Base-by-base conservation (phyloP, 2,888 invertebrate species). In the Laothoe populi region DNA sequence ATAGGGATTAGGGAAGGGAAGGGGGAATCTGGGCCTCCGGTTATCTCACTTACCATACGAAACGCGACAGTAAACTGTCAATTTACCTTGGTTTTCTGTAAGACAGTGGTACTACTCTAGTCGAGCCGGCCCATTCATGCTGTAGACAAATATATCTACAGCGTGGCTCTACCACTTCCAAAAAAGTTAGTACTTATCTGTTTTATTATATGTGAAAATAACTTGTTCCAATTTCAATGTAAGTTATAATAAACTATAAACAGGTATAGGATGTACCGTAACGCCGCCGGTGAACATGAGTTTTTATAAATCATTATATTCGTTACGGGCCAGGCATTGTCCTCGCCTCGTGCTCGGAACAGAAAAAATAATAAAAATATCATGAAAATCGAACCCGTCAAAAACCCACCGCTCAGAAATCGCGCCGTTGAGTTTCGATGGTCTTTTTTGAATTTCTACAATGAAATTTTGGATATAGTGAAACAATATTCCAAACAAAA, bases 291-390 rank as follows among this genome's bases (percentile, higher is more conserved):
- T 80, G 72, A 66, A 81, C 82, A 83, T 78, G 81, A 75, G 71
- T 83, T 84, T 83, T 83, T 86, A 86, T 88, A 87, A 87, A 89
- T 86, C 87, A 88, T 84, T 82, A 84, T 87, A 88, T 90, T 87
- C 89, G 89, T 85, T 88, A 85, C 87, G 87, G 53, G 35, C 86
- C 81, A 81, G 78, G 81, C 87, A 88, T 89, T 89, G 88, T 88
- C 86, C 88, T 83, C 82, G 83, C 77, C 76, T 82, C 81, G 80
- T 73, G 79, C 77, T 63, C 71, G 71, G 79, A 81, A 78, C 71
- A 77, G 70, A 79, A 82, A 81, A 82, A 84, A 76, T 74, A 75
- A 73, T 67, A 67, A 68, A 71, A 67, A 66, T 70, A 70, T 77
- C 79, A 79, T 70, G 73, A 23, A 88, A 84, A 86, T 85, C 82